Evolutionary conservation across 2,113 vertebrate species (phyloP).

Genomic region (Cynocephalus volans): DNA sequence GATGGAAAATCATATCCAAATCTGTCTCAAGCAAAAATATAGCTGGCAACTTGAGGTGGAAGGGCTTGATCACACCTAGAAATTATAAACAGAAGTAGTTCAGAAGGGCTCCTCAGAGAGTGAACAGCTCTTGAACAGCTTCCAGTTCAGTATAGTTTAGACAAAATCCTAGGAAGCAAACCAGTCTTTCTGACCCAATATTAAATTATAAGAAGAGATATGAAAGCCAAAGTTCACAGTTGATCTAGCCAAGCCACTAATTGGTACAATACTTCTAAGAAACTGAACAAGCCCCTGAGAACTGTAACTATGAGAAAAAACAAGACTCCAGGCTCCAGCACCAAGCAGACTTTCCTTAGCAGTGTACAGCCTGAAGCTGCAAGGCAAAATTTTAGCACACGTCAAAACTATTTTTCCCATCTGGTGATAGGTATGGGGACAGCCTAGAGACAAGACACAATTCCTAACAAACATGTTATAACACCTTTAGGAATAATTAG

Average conservation of each 20-base stretch:
- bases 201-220: neutral
- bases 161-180: too few species aligned
- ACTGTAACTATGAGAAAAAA: neutral
- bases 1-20: too few species aligned
- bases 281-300: neutral
- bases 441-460: neutral
- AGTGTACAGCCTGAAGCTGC: too few species aligned
- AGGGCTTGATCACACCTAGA: neutral
- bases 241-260: too few species aligned
- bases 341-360: neutral
- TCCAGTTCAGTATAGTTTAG: neutral
- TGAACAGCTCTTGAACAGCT: accelerated
- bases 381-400: neutral
- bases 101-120: neutral
- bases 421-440: accelerated
- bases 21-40: too few species aligned
- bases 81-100: neutral
- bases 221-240: neutral
- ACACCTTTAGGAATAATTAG: neutral
- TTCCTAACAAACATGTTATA: neutral
- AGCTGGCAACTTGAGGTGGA: neutral
- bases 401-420: neutral
- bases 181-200: neutral
- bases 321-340: neutral
- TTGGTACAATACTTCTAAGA: neutral